phyloP scores from a whole-genome alignment of 30 jellyfish, hydroid and myxozoan genomes.

The Chrysaora quinquecirrha region DNA sequence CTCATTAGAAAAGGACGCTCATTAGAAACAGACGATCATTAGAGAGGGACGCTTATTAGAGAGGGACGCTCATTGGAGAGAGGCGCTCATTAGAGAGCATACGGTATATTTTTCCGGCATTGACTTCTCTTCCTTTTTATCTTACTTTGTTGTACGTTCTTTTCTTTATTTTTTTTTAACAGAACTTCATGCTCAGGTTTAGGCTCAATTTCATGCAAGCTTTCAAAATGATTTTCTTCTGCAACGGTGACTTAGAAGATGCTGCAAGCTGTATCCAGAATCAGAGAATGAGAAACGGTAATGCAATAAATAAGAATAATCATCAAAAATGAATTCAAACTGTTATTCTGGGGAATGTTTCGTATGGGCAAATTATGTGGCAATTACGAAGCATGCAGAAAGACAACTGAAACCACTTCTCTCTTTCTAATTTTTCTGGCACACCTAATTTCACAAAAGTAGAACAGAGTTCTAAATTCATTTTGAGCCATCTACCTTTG shows the following conservation, averaged over 20 bases:
- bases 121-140: not conserved
- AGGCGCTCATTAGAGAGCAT: too few relatives aligned
- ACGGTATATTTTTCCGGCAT: not conserved
- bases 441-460: not conserved
- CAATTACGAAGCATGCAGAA: not conserved
- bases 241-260: constrained; percentile 30
- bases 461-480: not conserved
- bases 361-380: not conserved
- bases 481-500: too few relatives aligned
- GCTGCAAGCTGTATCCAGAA: constrained; percentile 8
- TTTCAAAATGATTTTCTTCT: not conserved
- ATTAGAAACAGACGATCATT: too few relatives aligned
- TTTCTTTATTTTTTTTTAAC: not conserved
- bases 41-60: too few relatives aligned
- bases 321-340: too few relatives aligned
- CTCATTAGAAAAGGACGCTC: too few relatives aligned
- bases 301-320: too few relatives aligned
- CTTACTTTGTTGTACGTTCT: not conserved
- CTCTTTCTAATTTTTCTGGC: not conserved
- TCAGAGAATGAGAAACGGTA: constrained; percentile 29
- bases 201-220: constrained; percentile 3
- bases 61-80: too few relatives aligned
- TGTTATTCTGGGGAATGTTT: too few relatives aligned
- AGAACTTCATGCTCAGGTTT: constrained; percentile 34
- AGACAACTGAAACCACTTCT: not conserved